Evolutionary conservation across 2,797 vertebrate species (phyloP).

Genomic region (Eulemur coronatus): DNA sequence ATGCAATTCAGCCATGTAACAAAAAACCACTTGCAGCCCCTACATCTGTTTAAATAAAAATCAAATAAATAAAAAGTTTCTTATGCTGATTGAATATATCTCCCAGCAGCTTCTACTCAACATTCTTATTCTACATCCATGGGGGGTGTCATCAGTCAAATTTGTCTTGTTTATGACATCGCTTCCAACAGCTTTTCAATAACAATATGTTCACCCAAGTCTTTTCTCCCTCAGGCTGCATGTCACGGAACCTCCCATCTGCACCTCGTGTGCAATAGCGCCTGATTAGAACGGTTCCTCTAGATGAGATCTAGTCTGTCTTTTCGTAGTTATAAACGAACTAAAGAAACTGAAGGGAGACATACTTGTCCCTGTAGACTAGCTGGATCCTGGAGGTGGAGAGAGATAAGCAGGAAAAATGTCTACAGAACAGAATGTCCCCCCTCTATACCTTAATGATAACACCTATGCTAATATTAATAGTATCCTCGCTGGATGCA

Average conservation of each 20-base stretch:
- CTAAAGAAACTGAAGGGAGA: not conserved
- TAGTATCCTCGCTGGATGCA: rapidly evolving
- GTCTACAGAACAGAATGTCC: not conserved
- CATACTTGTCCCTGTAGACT: not conserved
- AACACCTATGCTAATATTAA: too few species aligned
- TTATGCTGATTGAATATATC: not conserved
- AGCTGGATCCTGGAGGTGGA: not conserved
- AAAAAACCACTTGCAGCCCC: too few species aligned
- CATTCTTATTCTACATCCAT: not conserved
- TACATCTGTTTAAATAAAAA: not conserved
- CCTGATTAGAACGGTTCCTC: not conserved
- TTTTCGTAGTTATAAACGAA: not conserved
- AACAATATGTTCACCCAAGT: too few species aligned
- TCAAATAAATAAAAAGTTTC: not conserved
- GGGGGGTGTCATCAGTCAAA: not conserved
- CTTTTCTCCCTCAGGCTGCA: not conserved
- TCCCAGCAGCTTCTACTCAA: not conserved
- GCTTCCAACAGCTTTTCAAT: not conserved
- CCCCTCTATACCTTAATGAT: rapidly evolving
- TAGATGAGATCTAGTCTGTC: not conserved
- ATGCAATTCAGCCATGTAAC: too few species aligned
- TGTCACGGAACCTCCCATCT: rapidly evolving
- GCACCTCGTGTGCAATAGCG: rapidly evolving
- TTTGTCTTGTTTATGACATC: not conserved
- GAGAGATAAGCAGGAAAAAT: not conserved